Conservation (phyloP, 2,797 vertebrate species). For the Pipistrellus nathusii region DNA sequence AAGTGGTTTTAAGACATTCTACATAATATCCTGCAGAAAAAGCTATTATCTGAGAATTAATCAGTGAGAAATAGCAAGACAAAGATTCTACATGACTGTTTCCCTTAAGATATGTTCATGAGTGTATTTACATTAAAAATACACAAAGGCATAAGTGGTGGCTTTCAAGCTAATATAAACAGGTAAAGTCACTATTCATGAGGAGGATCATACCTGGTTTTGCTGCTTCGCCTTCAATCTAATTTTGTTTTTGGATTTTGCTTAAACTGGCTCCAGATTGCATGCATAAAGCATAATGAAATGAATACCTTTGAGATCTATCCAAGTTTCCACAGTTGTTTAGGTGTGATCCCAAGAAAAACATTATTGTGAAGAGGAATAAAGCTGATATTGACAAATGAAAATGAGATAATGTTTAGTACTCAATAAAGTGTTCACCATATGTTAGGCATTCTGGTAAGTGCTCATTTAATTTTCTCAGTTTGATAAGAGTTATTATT, state of each 20-base stretch:
- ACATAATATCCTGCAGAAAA: neutral
- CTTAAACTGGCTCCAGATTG: neutral
- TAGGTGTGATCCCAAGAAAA: neutral
- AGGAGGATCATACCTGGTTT: neutral
- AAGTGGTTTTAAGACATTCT: neutral
- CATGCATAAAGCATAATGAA: neutral
- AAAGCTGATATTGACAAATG: conserved; percentile 2
- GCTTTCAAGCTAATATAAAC: neutral
- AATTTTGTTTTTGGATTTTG: neutral
- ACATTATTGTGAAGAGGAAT: neutral
- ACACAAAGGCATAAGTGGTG: neutral
- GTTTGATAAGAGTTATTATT: neutral
- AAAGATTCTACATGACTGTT: neutral
- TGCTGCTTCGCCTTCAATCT: neutral
- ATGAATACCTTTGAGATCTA: neutral
- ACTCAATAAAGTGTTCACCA: neutral
- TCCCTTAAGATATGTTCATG: neutral
- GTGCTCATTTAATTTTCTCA: neutral
- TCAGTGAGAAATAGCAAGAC: neutral
- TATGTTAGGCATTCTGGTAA: neutral
- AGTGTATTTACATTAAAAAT: neutral
- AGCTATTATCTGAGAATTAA: neutral
- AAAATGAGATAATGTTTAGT: neutral
- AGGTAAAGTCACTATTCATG: neutral
- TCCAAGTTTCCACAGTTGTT: neutral